Percentiles rank a stretch among this genome's conserved stretches.
phyloP scores from a whole-genome alignment of 2,888 invertebrate genomes.

The Orgyia antiqua region DNA sequence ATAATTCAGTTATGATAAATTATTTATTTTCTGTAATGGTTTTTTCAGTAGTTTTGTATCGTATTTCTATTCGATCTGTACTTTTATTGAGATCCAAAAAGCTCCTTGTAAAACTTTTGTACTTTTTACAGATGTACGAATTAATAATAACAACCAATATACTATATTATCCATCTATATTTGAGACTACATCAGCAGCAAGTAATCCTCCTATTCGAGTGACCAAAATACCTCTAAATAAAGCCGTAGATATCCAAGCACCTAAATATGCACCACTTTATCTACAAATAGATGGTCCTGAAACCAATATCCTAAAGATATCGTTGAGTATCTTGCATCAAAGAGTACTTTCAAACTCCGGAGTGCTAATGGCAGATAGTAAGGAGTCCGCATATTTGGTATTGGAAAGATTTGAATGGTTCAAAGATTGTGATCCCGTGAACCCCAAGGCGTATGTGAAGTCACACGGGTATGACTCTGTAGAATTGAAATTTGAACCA shows the following conservation, averaged over 20 bases:
- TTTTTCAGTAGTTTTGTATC: no score
- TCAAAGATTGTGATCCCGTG: conserved; percentile 41
- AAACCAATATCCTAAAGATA: conserved; percentile 40
- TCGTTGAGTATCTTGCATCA: conserved; percentile 51
- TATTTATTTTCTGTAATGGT: no score
- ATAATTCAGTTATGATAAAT: no score
- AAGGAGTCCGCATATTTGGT: conserved; percentile 54
- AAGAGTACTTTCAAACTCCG: conserved; percentile 46
- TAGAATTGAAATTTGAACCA: conserved; percentile 44
- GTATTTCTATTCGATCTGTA: no score
- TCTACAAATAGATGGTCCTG: conserved; percentile 58
- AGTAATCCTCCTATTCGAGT: conserved; percentile 39
- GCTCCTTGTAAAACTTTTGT: no score
- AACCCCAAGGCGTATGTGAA: conserved; percentile 39
- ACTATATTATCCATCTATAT: conserved; percentile 52
- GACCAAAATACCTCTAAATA: conserved; percentile 32
- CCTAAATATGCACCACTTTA: conserved; percentile 54
- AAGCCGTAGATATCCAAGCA: conserved; percentile 40
- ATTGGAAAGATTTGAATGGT: conserved; percentile 60
- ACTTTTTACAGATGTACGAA: conserved; percentile 29
- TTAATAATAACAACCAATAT: conserved; percentile 29
- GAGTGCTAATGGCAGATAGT: conserved; percentile 37
- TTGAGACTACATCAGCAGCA: conserved; percentile 44
- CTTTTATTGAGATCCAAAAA: no score
- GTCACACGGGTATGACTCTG: conserved; percentile 46